Percentiles rank a stretch among this genome's conserved stretches.
Conservation (phyloP, 2,888 invertebrate species). For the Cataglyphis livida region DNA sequence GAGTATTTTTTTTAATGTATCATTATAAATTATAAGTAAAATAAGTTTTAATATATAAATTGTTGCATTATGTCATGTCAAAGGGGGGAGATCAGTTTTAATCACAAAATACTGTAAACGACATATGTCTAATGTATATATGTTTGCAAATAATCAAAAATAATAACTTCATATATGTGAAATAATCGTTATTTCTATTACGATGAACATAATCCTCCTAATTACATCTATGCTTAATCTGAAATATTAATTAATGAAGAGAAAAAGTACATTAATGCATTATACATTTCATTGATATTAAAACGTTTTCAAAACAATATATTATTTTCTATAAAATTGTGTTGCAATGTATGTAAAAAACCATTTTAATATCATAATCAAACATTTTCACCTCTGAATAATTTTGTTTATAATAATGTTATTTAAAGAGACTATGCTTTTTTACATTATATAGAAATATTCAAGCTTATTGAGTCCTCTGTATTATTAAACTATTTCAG, state of each 20-base stretch:
- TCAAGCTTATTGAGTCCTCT: slow-evolving; percentile 52
- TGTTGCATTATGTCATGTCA: slow-evolving; percentile 46
- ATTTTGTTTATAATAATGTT: slow-evolving; percentile 69
- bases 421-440: slow-evolving; percentile 68
- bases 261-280: slow-evolving; percentile 26
- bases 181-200: slow-evolving; percentile 45
- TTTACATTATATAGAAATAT: slow-evolving; percentile 64
- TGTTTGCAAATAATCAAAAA: slow-evolving; percentile 53
- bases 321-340: slow-evolving; percentile 6
- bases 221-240: slow-evolving; percentile 36
- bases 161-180: slow-evolving; percentile 43
- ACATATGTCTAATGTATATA: slow-evolving; percentile 51
- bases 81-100: slow-evolving; percentile 38
- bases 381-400: slow-evolving; percentile 55
- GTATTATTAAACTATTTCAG: slow-evolving; percentile 57
- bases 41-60: slow-evolving; percentile 43
- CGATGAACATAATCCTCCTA: slow-evolving; percentile 50
- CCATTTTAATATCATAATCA: slow-evolving; percentile 35
- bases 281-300: slow-evolving; percentile 8
- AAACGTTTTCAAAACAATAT: slow-evolving; percentile 6
- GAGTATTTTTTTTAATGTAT: slow-evolving; percentile 55
- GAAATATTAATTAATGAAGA: slow-evolving; percentile 19
- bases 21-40: slow-evolving; percentile 51
- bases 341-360: slow-evolving; percentile 8
- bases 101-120: slow-evolving; percentile 38